Conservation (phyloP, 2,113 vertebrate species). For the Xenopus tropicalis region UCB_Xtro_10.0 CM004450.2:124548001-124548500, state of each 20-base stretch:
- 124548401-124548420: not conserved
- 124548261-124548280: slow-evolving; percentile 5
- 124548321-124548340: not conserved
- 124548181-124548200: not conserved
- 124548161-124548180: slow-evolving; percentile 13
- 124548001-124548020: not conserved
- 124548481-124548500: slow-evolving; percentile 27
- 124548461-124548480: not conserved
- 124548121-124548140: not conserved
- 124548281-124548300: not conserved
- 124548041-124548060: not conserved
- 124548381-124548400: slow-evolving; percentile 7
- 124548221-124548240: not conserved
- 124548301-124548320: slow-evolving; percentile 6
- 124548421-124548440: not conserved
- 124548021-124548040: not conserved
- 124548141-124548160: not conserved
- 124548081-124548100: not conserved
- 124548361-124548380: slow-evolving; percentile 2
- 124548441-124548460: not conserved
- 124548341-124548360: not conserved
- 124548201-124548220: not conserved
- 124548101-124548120: not conserved
- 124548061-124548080: not conserved
- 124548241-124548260: slow-evolving; percentile 18